phyloP scores from a whole-genome alignment of 2,113 vertebrate genomes.

The Seriola dumerili region DNA sequence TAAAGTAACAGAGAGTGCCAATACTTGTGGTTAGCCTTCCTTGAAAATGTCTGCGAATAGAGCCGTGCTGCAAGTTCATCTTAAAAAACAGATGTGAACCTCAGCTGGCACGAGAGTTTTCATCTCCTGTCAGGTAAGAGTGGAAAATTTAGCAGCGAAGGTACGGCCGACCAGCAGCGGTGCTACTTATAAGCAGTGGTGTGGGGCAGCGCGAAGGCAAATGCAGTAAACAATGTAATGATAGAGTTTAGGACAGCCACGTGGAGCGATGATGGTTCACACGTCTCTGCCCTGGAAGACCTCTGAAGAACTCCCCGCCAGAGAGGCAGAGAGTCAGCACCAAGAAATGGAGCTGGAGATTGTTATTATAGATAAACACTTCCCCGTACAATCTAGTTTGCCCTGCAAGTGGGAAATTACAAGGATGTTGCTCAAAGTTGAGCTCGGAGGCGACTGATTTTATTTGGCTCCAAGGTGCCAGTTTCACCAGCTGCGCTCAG shows the following conservation, averaged over 20 bases:
- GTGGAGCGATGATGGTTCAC: conserved; percentile 32
- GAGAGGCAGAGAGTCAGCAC: conserved; percentile 41
- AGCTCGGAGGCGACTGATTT: conserved; percentile 51
- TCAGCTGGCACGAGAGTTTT: conserved; percentile 33
- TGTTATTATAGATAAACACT: conserved; percentile 83
- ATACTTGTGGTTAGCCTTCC: conserved; percentile 54
- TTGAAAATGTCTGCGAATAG: conserved; percentile 62
- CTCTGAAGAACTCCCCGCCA: conserved; percentile 35
- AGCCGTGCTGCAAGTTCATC: conserved; percentile 15
- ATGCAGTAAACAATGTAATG: conserved; percentile 60
- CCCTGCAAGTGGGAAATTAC: conserved; percentile 74
- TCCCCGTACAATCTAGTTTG: conserved; percentile 64
- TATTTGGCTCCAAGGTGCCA: conserved; percentile 49
- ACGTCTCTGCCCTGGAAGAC: conserved; percentile 43
- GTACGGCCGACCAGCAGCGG: conserved; percentile 22
- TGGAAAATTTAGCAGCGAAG: conserved; percentile 14
- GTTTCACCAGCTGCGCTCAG: conserved; percentile 17
- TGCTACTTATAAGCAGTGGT: conserved; percentile 11
- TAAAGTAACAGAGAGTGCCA: conserved; percentile 49
- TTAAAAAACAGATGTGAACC: conserved; percentile 39
- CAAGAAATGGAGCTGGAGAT: conserved; percentile 74
- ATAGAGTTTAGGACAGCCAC: conserved; percentile 5
- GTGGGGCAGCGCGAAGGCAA: conserved; percentile 25
- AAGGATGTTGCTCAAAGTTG: conserved; percentile 69
- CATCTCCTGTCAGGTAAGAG: conserved; percentile 28